A percentile compares a stretch with the other conserved stretches of the same genome.
These are phyloP conservation scores for Steinernema hermaphroditum DNA, from an alignment of 2,888 invertebrate species.

Conservation along the genomic window DNA sequence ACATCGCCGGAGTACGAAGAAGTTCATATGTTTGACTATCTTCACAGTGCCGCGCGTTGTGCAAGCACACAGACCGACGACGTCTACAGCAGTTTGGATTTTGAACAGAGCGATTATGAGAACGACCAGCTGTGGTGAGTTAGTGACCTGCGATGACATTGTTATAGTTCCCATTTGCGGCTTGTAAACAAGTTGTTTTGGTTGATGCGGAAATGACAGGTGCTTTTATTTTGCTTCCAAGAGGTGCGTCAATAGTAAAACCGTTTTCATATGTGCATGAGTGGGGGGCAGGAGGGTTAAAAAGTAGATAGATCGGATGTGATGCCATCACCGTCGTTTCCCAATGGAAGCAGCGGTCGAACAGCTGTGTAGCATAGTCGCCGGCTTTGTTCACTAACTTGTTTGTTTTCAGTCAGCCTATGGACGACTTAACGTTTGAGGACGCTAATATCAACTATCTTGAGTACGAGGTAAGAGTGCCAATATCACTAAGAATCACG, in stretches of 20 bases:
- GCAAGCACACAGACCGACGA: constrained; percentile 19
- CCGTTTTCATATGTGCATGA: constrained; percentile 11
- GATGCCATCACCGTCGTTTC: not conserved
- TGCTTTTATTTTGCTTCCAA: no score
- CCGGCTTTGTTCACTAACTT: constrained; percentile 7
- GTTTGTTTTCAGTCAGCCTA: constrained; percentile 27
- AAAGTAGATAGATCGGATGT: not conserved
- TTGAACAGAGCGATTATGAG: not conserved
- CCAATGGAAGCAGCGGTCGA: constrained; percentile 9
- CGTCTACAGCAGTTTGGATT: constrained; percentile 7
- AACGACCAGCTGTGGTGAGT: constrained; percentile 4
- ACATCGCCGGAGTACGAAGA: constrained; percentile 17
- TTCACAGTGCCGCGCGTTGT: not conserved
- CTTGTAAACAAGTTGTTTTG: no score
- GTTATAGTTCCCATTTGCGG: no score
- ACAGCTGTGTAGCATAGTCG: constrained; percentile 5
- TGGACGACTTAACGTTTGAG: constrained; percentile 14
- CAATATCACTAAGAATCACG: no score
- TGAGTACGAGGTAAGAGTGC: constrained; percentile 6
- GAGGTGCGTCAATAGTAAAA: no score
- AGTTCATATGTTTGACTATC: constrained; percentile 14
- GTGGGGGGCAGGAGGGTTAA: not conserved
- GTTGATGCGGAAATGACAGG: no score
- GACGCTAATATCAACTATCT: constrained; percentile 14
- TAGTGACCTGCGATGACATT: not conserved